These are phyloP conservation scores for Doryteuthis pealeii DNA, from an alignment of 1,140 invertebrate genomes.

Conservation along the genomic window DNA sequence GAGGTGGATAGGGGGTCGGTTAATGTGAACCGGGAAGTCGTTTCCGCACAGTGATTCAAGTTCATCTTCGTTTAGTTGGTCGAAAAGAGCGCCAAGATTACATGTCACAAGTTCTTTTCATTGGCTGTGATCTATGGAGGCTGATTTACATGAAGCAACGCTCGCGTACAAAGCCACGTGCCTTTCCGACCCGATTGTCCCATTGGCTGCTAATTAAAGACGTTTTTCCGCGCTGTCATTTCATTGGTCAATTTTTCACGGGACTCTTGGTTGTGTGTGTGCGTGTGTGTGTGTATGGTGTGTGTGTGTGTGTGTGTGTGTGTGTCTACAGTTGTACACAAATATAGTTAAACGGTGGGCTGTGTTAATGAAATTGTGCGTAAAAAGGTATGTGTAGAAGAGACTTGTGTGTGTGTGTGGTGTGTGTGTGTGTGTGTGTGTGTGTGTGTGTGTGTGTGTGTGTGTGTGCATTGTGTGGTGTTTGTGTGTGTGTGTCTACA, in stretches of 20 bases:
- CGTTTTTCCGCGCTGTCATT: not conserved
- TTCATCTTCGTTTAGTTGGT: not conserved
- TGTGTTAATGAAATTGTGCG: not conserved
- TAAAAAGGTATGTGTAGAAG: not conserved
- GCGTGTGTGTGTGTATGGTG: not conserved
- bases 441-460: conserved; percentile 3
- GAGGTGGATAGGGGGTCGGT: too few relatives aligned
- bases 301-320: not conserved
- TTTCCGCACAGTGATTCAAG: not conserved
- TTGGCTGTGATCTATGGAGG: not conserved
- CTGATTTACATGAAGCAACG: not conserved
- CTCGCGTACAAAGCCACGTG: not conserved
- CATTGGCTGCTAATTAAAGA: not conserved
- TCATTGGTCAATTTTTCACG: not conserved
- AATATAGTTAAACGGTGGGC: not conserved
- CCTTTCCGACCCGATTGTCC: not conserved
- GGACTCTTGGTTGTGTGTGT: not conserved
- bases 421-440: not conserved
- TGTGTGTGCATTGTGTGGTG: not conserved
- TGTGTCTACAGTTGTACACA: not conserved
- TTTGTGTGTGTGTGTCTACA: too few relatives aligned
- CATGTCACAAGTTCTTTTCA: not conserved
- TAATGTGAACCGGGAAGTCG: not conserved
- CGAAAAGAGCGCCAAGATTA: not conserved
- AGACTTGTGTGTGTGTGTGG: not conserved